Evolutionary conservation across 2,888 invertebrate species (phyloP).

Genomic region (Sarcophaga subvicina): DNA sequence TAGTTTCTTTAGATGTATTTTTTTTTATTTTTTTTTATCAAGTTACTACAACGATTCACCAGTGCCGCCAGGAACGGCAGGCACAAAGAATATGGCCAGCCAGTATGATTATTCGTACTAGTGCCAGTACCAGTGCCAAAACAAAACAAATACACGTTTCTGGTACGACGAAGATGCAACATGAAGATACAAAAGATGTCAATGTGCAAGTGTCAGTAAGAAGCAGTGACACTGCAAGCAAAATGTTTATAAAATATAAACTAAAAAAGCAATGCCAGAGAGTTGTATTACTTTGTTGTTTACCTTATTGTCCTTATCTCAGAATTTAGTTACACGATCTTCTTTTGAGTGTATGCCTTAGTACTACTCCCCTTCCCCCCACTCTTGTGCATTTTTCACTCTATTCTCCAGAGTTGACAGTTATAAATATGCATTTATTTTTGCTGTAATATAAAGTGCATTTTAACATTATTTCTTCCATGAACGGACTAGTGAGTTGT

Average conservation of each 20-base stretch:
- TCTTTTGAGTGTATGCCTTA: background rate
- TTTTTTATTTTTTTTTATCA: no score
- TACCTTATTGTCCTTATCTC: no score
- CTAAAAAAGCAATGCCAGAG: no score
- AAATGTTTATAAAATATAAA: background rate
- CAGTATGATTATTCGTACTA: no score
- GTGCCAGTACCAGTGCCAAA: no score
- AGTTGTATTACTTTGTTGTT: no score
- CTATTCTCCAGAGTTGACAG: slow-evolving; percentile 49
- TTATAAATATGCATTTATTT: slow-evolving; percentile 68
- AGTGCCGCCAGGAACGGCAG: no score
- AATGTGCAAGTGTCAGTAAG: slow-evolving; percentile 14
- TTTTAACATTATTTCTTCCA: slow-evolving; percentile 58
- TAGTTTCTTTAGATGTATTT: background rate
- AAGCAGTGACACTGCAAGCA: background rate
- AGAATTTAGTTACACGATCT: background rate
- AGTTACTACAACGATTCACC: no score
- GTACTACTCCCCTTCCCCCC: background rate
- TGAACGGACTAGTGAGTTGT: slow-evolving; percentile 48
- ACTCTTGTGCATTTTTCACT: slow-evolving; percentile 4
- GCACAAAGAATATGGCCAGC: no score
- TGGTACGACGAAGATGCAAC: background rate
- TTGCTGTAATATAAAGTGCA: slow-evolving; percentile 57
- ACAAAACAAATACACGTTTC: no score
- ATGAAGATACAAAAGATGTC: background rate